A percentile compares a stretch with the other conserved stretches of the same genome.
Evolutionary conservation across 2,888 invertebrate genomes (phyloP).

Genomic region (Pardosa pseudoannulata): DNA sequence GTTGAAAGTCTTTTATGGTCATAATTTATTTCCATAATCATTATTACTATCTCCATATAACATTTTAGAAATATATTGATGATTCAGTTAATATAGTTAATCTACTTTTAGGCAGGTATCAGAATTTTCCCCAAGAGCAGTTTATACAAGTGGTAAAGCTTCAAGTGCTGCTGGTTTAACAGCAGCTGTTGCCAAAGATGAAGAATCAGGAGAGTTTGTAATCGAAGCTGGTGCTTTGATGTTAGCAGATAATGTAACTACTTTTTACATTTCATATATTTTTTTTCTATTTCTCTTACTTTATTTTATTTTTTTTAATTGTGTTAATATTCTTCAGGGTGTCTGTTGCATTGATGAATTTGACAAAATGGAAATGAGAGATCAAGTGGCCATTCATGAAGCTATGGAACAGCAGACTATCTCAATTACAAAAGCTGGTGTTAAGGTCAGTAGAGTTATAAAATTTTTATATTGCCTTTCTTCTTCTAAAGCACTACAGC

Average conservation of each 20-base stretch:
- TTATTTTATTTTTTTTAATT: no score
- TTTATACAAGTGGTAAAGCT: conserved; percentile 99
- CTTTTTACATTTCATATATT: neutral
- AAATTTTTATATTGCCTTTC: neutral
- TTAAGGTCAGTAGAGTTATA: conserved; percentile 77
- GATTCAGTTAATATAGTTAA: no score
- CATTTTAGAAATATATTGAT: no score
- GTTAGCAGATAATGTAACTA: conserved; percentile 94
- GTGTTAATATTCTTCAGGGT: conserved; percentile 79
- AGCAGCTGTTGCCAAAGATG: conserved; percentile 98
- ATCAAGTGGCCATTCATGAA: conserved; percentile 99
- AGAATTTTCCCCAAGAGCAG: conserved; percentile 95
- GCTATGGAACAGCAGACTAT: conserved; percentile 99
- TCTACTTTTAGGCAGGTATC: conserved; percentile 79
- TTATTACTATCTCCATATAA: no score
- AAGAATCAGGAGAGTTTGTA: conserved; percentile 98
- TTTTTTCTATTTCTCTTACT: neutral
- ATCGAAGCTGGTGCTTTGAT: conserved; percentile 99
- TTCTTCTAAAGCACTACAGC: no score
- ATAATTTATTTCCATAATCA: no score
- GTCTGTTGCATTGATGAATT: conserved; percentile 99
- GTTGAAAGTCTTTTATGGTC: no score
- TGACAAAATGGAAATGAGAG: conserved; percentile 98
- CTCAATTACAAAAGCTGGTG: conserved; percentile 92
- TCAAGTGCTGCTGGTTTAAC: conserved; percentile 98